Percentiles rank a stretch among this genome's conserved stretches.
Evolutionary conservation across 2,797 vertebrate species (phyloP).

Genomic region (Distichodus sexfasciatus): DNA sequence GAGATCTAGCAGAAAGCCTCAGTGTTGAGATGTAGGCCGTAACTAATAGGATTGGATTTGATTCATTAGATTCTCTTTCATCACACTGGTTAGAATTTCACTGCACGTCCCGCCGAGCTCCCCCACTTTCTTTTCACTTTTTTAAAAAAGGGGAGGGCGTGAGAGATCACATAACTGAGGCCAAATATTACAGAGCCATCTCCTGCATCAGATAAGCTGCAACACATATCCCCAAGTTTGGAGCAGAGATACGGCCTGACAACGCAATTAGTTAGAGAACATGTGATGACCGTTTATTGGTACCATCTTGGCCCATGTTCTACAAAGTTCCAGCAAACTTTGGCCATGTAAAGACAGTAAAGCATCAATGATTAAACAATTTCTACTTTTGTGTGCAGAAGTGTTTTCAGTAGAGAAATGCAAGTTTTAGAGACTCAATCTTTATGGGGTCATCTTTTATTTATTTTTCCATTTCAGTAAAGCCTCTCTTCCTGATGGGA

Average conservation of each 20-base stretch:
- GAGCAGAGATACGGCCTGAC: background rate
- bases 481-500: too few relatives aligned
- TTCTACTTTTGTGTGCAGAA: too few relatives aligned
- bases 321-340: too few relatives aligned
- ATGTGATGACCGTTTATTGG: background rate
- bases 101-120: slow-evolving; percentile 77
- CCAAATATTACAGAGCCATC: slow-evolving; percentile 14
- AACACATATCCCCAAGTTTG: background rate
- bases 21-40: slow-evolving; percentile 78
- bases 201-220: slow-evolving; percentile 6
- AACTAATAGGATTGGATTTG: slow-evolving; percentile 91
- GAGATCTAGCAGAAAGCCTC: slow-evolving; percentile 68
- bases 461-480: too few relatives aligned
- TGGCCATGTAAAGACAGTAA: too few relatives aligned
- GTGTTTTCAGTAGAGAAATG: too few relatives aligned
- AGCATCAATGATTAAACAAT: background rate
- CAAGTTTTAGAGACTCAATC: too few relatives aligned
- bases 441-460: too few relatives aligned
- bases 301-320: background rate
- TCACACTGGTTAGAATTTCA: slow-evolving; percentile 84
- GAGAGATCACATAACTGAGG: slow-evolving; percentile 37
- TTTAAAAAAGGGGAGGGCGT: slow-evolving; percentile 31
- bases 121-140: slow-evolving; percentile 71
- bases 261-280: background rate
- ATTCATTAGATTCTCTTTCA: slow-evolving; percentile 89